Base-by-base conservation (phyloP, 2,113 vertebrate species). In the Marmota flaviventris region DNA sequence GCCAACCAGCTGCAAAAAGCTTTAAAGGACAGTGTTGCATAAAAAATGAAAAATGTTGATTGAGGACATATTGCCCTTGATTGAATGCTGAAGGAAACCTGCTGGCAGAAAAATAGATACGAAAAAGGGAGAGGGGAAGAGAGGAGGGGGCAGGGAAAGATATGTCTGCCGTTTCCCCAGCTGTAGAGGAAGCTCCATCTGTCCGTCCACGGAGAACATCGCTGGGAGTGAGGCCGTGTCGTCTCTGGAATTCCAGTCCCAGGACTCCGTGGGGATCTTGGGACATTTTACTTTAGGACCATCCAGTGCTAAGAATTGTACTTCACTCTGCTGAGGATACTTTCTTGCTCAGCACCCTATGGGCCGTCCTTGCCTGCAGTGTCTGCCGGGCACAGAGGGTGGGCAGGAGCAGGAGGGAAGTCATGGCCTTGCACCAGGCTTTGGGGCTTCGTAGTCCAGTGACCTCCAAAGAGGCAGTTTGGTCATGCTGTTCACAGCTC, bases 1-100 rank as follows among this genome's bases (percentile, higher is more conserved):
- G 95, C 98, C 98, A 98, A 98, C 98, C 98, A 98, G 98, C 98
- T 98, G 98, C 98, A 98, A 93, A 98, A 94, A 97, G 98, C 98
- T 98, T 98, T 98, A 98, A 96, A 98, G 98, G 98, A 98, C 95
- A 98, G 93, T 96, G 97, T 93, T 97, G 97, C 81, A 98, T 97
- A 97, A 98, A 97, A 97, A 89, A 56, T 42, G 78, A 98, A 97
- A 98, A 98, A 97, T 95, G 96, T 97, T 98, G 98, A 98, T 97
- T 98, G 95, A 98, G 97, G 98, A 98, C 97, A 94, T 98, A 98
- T 97, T 98, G 97, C 97, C 90, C 96, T 97, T 98, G 98, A 98
- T 56, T 97, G 93, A 98, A 97, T 79, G 97, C 94, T 97, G 72
- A 98, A 89, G 94, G 86, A 89, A 98, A 98, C 97, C 96, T 98